Conservation (phyloP, 2,888 invertebrate species). For the Cerceris ruficornis region DNA sequence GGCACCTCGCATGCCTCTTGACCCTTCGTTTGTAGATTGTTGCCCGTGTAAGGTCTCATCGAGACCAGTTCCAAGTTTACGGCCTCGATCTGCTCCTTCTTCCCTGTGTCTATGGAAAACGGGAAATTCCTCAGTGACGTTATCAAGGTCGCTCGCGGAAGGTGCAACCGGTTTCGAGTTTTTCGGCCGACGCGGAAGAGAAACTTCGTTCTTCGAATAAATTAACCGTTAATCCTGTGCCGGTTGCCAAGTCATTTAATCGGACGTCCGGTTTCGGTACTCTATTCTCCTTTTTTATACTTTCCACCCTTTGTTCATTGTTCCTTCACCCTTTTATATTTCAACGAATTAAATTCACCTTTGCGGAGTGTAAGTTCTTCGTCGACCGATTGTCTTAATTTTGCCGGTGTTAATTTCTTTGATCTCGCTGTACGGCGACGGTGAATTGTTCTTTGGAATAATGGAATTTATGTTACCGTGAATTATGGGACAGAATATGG, state of each 20-base stretch:
- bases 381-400: too few species aligned
- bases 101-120: slow-evolving; percentile 69
- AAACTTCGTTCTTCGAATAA: slow-evolving; percentile 44
- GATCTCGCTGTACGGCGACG: background rate
- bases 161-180: slow-evolving; percentile 48
- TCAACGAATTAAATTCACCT: too few species aligned
- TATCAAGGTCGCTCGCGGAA: slow-evolving; percentile 18
- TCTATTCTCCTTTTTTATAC: too few species aligned
- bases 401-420: too few species aligned
- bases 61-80: slow-evolving; percentile 92
- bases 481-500: background rate
- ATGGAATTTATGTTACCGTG: background rate
- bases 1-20: slow-evolving; percentile 82
- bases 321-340: too few species aligned
- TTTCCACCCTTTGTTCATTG: too few species aligned
- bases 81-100: slow-evolving; percentile 85
- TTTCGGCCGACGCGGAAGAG: slow-evolving; percentile 38
- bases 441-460: background rate
- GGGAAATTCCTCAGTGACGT: slow-evolving; percentile 36
- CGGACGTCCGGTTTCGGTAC: too few species aligned
- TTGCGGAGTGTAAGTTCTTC: too few species aligned
- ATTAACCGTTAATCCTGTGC: slow-evolving; percentile 12
- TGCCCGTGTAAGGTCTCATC: slow-evolving; percentile 85
- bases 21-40: slow-evolving; percentile 80
- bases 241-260: too few species aligned